phyloP scores from a whole-genome alignment of 2,888 invertebrate species.

The Gibbula magus region DNA sequence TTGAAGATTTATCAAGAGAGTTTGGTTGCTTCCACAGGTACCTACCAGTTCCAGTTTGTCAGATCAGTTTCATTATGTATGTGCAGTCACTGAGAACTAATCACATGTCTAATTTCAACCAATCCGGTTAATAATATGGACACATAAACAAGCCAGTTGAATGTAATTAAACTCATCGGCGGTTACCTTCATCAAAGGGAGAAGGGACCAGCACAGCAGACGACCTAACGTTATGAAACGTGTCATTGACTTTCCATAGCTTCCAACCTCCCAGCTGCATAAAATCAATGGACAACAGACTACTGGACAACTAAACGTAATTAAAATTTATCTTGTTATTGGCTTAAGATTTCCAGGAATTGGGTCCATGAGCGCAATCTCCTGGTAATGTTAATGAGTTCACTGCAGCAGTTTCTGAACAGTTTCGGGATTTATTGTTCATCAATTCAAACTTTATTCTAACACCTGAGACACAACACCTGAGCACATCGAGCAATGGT shows the following conservation, averaged over 20 bases:
- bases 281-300: background rate
- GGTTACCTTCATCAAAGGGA: slow-evolving; percentile 3
- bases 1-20: background rate
- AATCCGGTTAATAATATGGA: slow-evolving; percentile 20
- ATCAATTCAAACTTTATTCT: too few relatives aligned
- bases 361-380: background rate
- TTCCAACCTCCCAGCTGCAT: background rate
- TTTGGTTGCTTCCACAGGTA: background rate
- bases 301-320: slow-evolving; percentile 13
- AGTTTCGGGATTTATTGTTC: too few relatives aligned
- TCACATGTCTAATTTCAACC: slow-evolving; percentile 22
- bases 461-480: too few relatives aligned
- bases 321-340: slow-evolving; percentile 13
- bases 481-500: too few relatives aligned
- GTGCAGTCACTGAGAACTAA: slow-evolving; percentile 10
- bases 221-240: slow-evolving; percentile 20
- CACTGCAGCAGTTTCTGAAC: too few relatives aligned
- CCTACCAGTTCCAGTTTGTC: background rate
- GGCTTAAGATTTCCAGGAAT: background rate
- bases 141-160: slow-evolving; percentile 16
- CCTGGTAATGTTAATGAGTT: too few relatives aligned
- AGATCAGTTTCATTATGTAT: background rate
- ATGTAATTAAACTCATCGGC: slow-evolving; percentile 11
- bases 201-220: background rate
- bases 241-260: slow-evolving; percentile 18